A percentile compares a stretch with the other conserved stretches of the same genome.
phyloP scores from a whole-genome alignment of 2,888 invertebrate species.

The Plagodis dolabraria region DNA sequence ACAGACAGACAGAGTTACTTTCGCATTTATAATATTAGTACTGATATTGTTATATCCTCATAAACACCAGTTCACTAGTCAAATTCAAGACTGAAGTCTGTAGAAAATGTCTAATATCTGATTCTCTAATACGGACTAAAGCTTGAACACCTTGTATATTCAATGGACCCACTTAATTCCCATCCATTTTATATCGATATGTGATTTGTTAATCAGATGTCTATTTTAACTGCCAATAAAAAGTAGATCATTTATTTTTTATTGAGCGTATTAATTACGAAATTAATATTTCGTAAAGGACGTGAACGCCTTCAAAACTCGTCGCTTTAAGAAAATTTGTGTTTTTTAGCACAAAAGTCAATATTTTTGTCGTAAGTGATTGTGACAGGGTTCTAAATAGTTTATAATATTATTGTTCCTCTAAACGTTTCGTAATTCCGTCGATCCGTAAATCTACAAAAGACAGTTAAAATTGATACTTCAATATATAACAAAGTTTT shows the following conservation, averaged over 20 bases:
- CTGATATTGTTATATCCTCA: too few relatives aligned
- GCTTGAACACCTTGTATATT: conserved; percentile 12
- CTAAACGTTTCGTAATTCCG: too few relatives aligned
- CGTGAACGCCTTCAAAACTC: not conserved
- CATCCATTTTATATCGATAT: conserved; percentile 20
- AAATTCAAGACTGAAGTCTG: too few relatives aligned
- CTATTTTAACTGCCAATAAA: conserved; percentile 33
- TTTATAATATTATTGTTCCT: too few relatives aligned
- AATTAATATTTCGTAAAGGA: conserved; percentile 11
- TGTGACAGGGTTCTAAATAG: not conserved
- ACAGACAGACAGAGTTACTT: too few relatives aligned
- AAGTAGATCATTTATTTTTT: conserved; percentile 37
- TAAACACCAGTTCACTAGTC: too few relatives aligned
- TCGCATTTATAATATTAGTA: too few relatives aligned
- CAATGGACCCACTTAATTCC: conserved; percentile 30
- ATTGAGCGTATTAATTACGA: conserved; percentile 23
- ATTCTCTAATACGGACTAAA: too few relatives aligned
- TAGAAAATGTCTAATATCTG: too few relatives aligned
- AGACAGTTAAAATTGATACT: too few relatives aligned
- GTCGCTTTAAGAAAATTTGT: not conserved
- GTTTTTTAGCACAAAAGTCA: not conserved
- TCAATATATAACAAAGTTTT: too few relatives aligned
- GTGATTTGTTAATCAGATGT: conserved; percentile 21
- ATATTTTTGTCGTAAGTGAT: not conserved
- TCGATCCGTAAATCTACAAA: too few relatives aligned